Base-by-base conservation (phyloP, 2,888 invertebrate species). In the Adelphocoris suturalis region DNA sequence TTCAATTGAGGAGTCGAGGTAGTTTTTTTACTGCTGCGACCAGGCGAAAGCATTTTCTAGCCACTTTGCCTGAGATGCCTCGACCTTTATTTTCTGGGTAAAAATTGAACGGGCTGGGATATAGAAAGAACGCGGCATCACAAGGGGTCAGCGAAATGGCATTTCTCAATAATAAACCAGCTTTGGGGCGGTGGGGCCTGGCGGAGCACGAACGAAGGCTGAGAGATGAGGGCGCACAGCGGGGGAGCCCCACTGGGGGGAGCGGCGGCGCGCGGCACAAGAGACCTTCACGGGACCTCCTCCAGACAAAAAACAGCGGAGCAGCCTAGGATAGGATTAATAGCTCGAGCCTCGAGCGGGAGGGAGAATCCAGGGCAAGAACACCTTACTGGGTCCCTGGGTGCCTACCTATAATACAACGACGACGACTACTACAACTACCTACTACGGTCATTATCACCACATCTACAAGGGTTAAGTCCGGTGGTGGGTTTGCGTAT, bases 211-310 rank as follows among this genome's bases (percentile, higher is more conserved):
- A 78, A 37, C 78, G 78, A 68, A 68, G 78, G 78, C 47, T 78
- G 78, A 78, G 47, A 78, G 78, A 78, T 46, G 78, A 78, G 78
- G 78, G 78, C 78, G 78, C 78, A 47, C 78, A 78, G 78, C 78
- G 19, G 78, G 68, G 28, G 78, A 28, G 78, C 78, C 13, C 23
- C 68, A 78, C 37, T 46, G 37, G 27, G 78, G 47, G 46, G 28
- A 78, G 46, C 47, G 78, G 78, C 78, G 76, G 76, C 76, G 78
- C 46, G 28, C 78, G 37, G 78, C 78, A 78, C 78, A 78, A 78
- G 78, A 68, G 46, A 78, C 78, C 75, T 47, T 46, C 37, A 78
- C 78, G 19, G 68, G 68, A 78, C 78, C 78, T 46, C 78, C 47
- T 78, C 78, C 68, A 12, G 47, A 78, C 78, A 78, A 78, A 78